Base-by-base conservation (phyloP, 2,888 invertebrate species). In the Caenorhabditis afra region DNA sequence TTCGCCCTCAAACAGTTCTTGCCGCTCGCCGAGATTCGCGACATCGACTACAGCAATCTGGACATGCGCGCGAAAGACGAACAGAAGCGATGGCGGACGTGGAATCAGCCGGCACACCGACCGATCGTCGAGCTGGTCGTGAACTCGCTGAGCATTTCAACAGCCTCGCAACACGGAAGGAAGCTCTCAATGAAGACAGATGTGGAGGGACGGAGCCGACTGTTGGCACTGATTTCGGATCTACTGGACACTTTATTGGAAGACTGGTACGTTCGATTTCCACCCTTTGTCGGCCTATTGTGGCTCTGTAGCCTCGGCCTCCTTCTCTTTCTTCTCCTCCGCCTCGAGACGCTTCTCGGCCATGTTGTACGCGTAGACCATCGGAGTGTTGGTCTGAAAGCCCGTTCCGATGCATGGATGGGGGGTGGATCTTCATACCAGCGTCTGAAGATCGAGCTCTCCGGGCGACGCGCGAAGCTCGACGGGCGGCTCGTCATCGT, bases 211-310 rank as follows among this genome's bases (percentile, higher is more conserved):
- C 57, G 78, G 49, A 84, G 79, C 37, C 58, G 79, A 22, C 70
- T 97, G 16, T 91, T 97, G 70, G 95, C 97, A 0, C 91, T 96
- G 37, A 94, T 95, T 3, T 95, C 97, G 0, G 97, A 97, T 91
- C 96, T 97, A 90, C 95, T 99, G 81, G 99, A 99, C 91, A 94
- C 96, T 62, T 92, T 99, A 58, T 92, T 99, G 0, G 98, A 99
- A 91, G 98, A 99, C 91, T 99, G 98, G 98, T 98, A 96, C 91
- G 97, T 74, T 68, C 2, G 29, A 3, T 29, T 14, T 35, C n/a
- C n/a, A n/a, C n/a, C n/a, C n/a, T 53, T 49, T 20, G 22, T 37
- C 11, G 5, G 57, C 29, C 35, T 16, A 29, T 7, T 29, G 29
- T 29, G 3, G 29, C 29, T 29, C 29, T 29, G 29, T 3, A 7